These are phyloP conservation scores for Bombus vancouverensis DNA, from an alignment of 1,140 invertebrate genomes.

Conservation along the genomic window DNA sequence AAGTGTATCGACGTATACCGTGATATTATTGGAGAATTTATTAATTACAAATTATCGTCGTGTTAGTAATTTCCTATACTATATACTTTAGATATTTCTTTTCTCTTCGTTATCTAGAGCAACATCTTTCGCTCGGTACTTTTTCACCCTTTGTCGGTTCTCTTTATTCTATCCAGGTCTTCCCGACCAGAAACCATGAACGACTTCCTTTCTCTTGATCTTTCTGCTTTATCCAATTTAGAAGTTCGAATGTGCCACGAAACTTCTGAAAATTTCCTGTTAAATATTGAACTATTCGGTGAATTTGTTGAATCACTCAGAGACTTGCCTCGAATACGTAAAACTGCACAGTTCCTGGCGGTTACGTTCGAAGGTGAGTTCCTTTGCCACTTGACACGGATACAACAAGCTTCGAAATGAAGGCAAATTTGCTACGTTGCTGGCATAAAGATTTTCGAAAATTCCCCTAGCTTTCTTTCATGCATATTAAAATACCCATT, in stretches of 20 bases:
- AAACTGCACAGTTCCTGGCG: not conserved
- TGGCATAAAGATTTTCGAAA: conserved; percentile 21
- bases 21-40: not conserved
- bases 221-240: conserved; percentile 20
- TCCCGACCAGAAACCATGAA: not conserved
- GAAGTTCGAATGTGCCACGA: conserved; percentile 10
- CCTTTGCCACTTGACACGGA: not conserved
- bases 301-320: conserved; percentile 4
- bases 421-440: not conserved
- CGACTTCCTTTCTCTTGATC: conserved; percentile 7
- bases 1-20: not conserved
- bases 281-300: conserved; percentile 7
- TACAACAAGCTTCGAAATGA: conserved; percentile 6
- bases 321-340: conserved; percentile 6
- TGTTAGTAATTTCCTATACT: not conserved
- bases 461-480: conserved; percentile 27
- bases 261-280: conserved; percentile 13
- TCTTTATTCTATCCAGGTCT: not conserved
- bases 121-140: not conserved
- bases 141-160: not conserved
- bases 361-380: not conserved
- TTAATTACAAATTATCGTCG: not conserved
- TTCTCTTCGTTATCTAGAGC: not conserved
- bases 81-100: not conserved
- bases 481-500: conserved; percentile 21